These are phyloP conservation scores for Lutjanus argentimaculatus DNA, from an alignment of 2,797 vertebrate genomes.

Conservation along the genomic window DNA sequence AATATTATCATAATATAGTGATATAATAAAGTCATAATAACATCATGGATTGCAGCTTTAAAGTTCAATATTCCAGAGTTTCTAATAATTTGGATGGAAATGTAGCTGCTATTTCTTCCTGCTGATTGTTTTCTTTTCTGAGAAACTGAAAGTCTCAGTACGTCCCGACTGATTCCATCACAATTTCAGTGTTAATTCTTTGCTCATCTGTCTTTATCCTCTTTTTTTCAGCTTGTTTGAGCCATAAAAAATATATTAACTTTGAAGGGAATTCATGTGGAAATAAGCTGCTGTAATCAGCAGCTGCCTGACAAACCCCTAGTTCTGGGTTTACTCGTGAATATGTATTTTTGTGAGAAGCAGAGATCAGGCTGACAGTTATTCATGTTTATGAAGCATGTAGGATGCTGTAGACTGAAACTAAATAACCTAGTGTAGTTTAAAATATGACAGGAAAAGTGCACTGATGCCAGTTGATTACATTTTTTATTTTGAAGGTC, in stretches of 20 bases:
- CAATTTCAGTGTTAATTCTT: not conserved
- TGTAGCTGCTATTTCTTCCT: slow-evolving; percentile 21
- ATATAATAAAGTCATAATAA: not conserved
- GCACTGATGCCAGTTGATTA: slow-evolving; percentile 33
- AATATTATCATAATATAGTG: too few relatives aligned
- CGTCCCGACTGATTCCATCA: not conserved
- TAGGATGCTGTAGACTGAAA: slow-evolving; percentile 23
- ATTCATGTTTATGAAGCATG: slow-evolving; percentile 39
- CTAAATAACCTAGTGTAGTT: slow-evolving; percentile 20
- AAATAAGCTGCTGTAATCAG: slow-evolving; percentile 9
- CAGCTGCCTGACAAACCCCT: not conserved
- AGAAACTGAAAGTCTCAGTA: not conserved
- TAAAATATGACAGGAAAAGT: slow-evolving; percentile 23
- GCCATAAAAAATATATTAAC: slow-evolving; percentile 39
- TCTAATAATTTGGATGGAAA: slow-evolving; percentile 13
- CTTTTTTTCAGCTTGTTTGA: slow-evolving; percentile 40
- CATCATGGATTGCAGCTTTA: slow-evolving; percentile 7
- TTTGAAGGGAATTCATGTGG: slow-evolving; percentile 13
- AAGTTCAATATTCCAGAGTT: not conserved
- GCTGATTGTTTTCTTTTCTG: not conserved
- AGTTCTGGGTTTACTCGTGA: slow-evolving; percentile 22
- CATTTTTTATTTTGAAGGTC: slow-evolving; percentile 16
- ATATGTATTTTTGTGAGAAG: slow-evolving; percentile 34
- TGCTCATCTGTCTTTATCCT: not conserved
- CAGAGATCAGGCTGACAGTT: slow-evolving; percentile 15